phyloP scores from a whole-genome alignment of 2,888 invertebrate genomes.

The Oligia strigilis region DNA sequence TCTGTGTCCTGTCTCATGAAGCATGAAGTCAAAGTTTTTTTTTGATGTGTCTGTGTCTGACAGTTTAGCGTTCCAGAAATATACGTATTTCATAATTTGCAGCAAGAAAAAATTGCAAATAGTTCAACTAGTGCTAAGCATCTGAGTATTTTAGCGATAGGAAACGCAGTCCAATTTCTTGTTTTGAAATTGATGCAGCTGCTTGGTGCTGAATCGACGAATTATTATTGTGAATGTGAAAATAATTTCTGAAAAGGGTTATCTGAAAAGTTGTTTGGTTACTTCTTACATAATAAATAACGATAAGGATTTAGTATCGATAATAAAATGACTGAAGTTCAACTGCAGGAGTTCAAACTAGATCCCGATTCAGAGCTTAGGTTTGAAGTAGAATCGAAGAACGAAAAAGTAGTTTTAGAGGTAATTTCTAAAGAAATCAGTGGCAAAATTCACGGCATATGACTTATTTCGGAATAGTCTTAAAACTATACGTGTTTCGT shows the following conservation, averaged over 20 bases:
- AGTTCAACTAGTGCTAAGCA: not conserved
- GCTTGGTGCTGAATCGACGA: slow-evolving; percentile 17
- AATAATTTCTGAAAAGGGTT: not conserved
- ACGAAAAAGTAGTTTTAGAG: slow-evolving; percentile 95
- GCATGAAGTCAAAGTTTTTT: not conserved
- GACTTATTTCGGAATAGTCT: not conserved
- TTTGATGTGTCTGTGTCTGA: not conserved
- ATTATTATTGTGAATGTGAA: slow-evolving; percentile 1
- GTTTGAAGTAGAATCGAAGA: slow-evolving; percentile 97
- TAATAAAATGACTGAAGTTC: slow-evolving; percentile 86
- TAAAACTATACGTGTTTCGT: not conserved
- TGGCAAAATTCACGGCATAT: not conserved
- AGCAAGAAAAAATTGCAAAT: not conserved
- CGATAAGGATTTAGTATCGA: not conserved
- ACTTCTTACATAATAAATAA: slow-evolving; percentile 17
- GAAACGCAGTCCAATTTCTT: slow-evolving; percentile 33
- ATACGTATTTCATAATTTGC: not conserved
- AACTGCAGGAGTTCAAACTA: slow-evolving; percentile 94
- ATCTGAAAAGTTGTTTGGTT: not conserved
- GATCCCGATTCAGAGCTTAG: slow-evolving; percentile 97
- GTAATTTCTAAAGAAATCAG: slow-evolving; percentile 80
- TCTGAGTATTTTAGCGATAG: not conserved
- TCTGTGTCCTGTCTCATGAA: too few species aligned
- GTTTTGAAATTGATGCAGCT: slow-evolving; percentile 34
- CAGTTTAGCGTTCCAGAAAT: slow-evolving; percentile 8